Conservation (phyloP, 2,797 vertebrate species). For the Dicrostonyx torquatus region DNA sequence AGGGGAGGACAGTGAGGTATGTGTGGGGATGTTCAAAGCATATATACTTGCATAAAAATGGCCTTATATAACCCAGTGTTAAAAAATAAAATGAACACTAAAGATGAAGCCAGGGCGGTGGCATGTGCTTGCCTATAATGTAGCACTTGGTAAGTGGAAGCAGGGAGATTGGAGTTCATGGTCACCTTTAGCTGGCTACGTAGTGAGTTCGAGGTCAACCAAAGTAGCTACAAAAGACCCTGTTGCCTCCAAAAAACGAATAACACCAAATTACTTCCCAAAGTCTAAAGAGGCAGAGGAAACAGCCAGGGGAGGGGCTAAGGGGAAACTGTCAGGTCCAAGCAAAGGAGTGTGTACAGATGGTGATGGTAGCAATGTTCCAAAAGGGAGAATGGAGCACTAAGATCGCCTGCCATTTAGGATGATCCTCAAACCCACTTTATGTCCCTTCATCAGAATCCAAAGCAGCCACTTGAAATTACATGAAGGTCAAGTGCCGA, state of each 20-base stretch:
- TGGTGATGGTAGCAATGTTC: not conserved
- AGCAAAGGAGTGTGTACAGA: not conserved
- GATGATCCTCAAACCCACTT: not conserved
- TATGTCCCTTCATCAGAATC: not conserved
- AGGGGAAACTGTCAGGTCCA: not conserved
- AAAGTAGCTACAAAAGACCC: not conserved
- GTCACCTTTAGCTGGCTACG: not conserved
- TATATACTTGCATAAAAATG: not conserved
- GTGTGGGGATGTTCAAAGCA: not conserved
- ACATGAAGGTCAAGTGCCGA: not conserved
- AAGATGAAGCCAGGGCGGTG: not conserved
- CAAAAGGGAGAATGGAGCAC: not conserved
- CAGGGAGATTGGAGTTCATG: not conserved
- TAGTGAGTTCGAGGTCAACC: not conserved
- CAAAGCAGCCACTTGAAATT: slow-evolving; percentile 36
- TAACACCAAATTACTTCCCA: not conserved
- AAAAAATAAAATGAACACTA: not conserved
- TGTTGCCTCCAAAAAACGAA: not conserved
- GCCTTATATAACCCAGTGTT: not conserved
- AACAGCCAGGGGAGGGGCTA: not conserved
- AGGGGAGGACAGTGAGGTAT: no score
- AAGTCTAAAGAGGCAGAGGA: not conserved
- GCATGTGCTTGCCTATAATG: not conserved
- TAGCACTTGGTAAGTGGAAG: not conserved
- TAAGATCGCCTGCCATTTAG: not conserved